These are phyloP conservation scores for Amphiprion ocellaris DNA, from an alignment of 2,113 vertebrate genomes.

Conservation along the genomic window DNA sequence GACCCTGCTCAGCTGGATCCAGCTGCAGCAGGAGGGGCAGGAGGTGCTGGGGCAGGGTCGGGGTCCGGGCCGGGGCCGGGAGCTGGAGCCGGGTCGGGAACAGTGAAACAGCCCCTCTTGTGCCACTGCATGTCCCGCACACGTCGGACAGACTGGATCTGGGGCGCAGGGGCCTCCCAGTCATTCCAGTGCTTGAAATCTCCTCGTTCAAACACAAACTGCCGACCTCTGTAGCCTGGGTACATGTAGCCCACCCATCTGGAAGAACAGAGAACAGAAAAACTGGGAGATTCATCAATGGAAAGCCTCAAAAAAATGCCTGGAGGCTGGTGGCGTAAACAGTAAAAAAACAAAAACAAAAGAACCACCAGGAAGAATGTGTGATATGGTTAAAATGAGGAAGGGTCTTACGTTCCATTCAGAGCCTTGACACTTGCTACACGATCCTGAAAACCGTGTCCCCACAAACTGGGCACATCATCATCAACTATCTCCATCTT, in stretches of 20 bases:
- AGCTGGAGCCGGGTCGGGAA: slow-evolving; percentile 60
- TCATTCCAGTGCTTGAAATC: slow-evolving; percentile 96
- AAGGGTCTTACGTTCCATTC: slow-evolving; percentile 91
- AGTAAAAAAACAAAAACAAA: too few species aligned
- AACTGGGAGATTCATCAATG: not conserved
- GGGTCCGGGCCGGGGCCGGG: slow-evolving; percentile 59
- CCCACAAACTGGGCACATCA: slow-evolving; percentile 94
- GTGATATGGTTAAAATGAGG: not conserved
- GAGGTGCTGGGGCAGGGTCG: slow-evolving; percentile 67
- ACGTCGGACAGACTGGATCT: slow-evolving; percentile 92
- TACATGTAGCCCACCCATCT: slow-evolving; percentile 97
- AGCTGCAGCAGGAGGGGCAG: slow-evolving; percentile 78
- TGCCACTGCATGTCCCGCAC: slow-evolving; percentile 96
- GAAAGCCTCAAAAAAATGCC: not conserved
- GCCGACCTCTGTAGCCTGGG: slow-evolving; percentile 92
- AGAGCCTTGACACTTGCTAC: slow-evolving; percentile 91
- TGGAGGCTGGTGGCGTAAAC: too few species aligned
- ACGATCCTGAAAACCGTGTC: slow-evolving; percentile 92
- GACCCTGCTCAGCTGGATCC: slow-evolving; percentile 87
- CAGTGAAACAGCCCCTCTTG: slow-evolving; percentile 86
- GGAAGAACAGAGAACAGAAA: slow-evolving; percentile 20
- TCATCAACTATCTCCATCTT: slow-evolving; percentile 97
- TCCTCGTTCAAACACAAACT: slow-evolving; percentile 91
- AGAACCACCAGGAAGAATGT: not conserved
- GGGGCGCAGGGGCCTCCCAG: slow-evolving; percentile 90